Base-by-base conservation (phyloP, 2,888 invertebrate species). In the Leptinotarsa tumamoca region DNA sequence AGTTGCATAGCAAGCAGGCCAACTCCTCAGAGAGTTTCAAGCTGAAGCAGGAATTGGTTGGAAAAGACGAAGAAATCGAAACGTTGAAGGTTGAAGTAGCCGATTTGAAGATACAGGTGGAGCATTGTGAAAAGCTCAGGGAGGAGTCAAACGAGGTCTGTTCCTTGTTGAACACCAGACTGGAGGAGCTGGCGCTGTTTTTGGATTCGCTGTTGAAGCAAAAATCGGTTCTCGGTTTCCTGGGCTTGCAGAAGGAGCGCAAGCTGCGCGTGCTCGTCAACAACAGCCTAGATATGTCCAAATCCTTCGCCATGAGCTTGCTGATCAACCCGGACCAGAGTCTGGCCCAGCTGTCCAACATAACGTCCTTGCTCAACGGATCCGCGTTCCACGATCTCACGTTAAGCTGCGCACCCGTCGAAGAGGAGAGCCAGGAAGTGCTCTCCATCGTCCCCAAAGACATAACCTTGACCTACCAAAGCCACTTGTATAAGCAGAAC, bases 131-230 rank as follows among this genome's bases (percentile, higher is more conserved):
- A 79, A 86, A 83, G 67, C 80, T 87, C 43, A 83, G 89, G n/a
- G 78, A 81, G 15, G 89, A 90, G 80, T 86, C 88, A 2, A 86
- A 86, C 68, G 88, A 90, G 76, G 88, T 90, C 15, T 90, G 90
- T 78, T 81, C 86, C 73, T 83, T 92, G 74, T 86, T 94, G 63
- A 91, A 92, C 33, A 89, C 89, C 4, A 90, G 93, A 52, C 87
- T 94, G 69, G 92, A 93, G 86, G 93, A 93, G 81, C 86, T 94
- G 76, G 92, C 93, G 0, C 90, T 90, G 82, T 93, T 93, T 84
- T 87, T 94, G 80, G 92, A 93, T 80, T 92, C 92, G 75, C 87
- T 94, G 52, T 86, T 93, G 33, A 90, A 91, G 74, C 91, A 93
- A 81, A 92, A 92, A 89, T 90, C 88, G 83, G 90, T 91, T n/a